Conservation (phyloP, 2,113 vertebrate genomes). For the Zosterops japonicus region DNA sequence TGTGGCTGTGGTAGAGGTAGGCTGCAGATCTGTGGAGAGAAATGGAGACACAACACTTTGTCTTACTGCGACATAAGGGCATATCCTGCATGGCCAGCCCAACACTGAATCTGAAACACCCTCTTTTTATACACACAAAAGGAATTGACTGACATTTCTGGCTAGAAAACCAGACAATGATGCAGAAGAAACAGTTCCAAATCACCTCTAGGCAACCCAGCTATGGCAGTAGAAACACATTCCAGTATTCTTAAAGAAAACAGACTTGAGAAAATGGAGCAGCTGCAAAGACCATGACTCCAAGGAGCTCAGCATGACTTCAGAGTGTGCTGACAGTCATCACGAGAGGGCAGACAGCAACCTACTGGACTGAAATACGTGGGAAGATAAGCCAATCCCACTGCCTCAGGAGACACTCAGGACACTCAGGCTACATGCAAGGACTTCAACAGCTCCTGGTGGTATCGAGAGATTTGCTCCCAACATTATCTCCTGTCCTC, state of each 20-base stretch:
- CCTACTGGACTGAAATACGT: neutral
- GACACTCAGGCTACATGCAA: neutral
- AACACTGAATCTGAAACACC: neutral
- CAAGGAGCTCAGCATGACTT: neutral
- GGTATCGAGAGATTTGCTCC: neutral
- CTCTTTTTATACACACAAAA: neutral
- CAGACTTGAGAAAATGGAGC: neutral
- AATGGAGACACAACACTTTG: neutral
- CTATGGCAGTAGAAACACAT: neutral
- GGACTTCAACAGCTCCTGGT: neutral
- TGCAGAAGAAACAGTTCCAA: neutral
- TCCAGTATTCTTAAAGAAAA: neutral
- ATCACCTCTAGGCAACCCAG: neutral
- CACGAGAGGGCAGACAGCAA: neutral
- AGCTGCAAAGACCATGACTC: neutral
- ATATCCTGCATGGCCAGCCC: neutral
- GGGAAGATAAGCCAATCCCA: accelerated
- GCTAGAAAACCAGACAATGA: neutral
- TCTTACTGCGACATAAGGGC: neutral
- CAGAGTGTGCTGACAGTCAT: neutral
- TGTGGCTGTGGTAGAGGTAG: conserved; percentile 48
- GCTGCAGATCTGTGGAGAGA: conserved; percentile 56
- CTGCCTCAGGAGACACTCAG: neutral
- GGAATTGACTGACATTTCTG: neutral
- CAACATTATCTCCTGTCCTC: neutral